Base-by-base conservation (phyloP, 1,140 invertebrate species). In the Musca vetustissima region DNA sequence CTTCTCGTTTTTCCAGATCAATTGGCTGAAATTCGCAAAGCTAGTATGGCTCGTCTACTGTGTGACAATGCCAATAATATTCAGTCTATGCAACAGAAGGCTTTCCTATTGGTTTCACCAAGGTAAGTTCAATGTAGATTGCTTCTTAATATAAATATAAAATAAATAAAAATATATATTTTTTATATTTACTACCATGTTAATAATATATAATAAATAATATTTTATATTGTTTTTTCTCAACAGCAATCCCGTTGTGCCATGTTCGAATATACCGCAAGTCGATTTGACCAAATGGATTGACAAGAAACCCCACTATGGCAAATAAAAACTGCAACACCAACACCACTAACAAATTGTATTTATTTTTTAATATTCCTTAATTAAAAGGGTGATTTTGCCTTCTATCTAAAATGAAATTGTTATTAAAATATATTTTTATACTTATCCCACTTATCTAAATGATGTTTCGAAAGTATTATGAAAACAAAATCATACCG, bases 41-140 rank as follows among this genome's bases (percentile, higher is more conserved):
- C 88, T 0, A 92, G 88, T 55, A 87, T 98, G 69, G 90, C 94
- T 0, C 86, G 93, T 67, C 82, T 98, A 7, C 82, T 98, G 22
- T 98, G 97, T 77, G 92, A 96, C 75, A 97, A 97, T 76, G 89
- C 89, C 4, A 90, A 95, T 73, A 84, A 90, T 57, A 86, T 94
- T 43, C 81, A 85, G 64, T 83, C 85, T 1, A 91, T 97, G 84
- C 96, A 96, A 83, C 88, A 86, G 2, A 77, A 78, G 77, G 89
- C 86, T 22, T 91, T 91, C 74, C 74, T 84, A 75, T 81, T 83
- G 68, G 84, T 90, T 69, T 88, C 87, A 4, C 73, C 81, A 72
- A 75, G 72, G 89, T 90, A 85, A 87, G 85, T 83, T 49, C 8
- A 53, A n/a, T n/a, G n/a, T n/a, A 32, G 28, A 32, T 9, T 32